Base-by-base conservation (phyloP, 37 sponge, comb jelly and placozoan species). In the Chondrosia reniformis region DNA sequence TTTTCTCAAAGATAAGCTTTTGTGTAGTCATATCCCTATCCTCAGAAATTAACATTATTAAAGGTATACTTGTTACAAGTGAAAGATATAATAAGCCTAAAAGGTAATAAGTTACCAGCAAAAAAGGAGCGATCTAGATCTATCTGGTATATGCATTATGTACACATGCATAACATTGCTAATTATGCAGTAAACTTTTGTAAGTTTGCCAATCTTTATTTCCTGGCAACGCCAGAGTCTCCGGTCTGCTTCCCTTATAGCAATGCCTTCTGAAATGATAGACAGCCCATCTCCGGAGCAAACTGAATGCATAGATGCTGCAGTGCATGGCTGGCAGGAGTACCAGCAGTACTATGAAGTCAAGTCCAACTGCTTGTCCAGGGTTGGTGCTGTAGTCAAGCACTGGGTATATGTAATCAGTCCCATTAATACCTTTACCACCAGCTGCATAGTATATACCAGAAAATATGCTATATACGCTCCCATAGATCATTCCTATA, bases 361-460 rank as follows among this genome's bases (percentile, higher is more conserved):
- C 57, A 0, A 77, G 0, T 2, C 74, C 80, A 3, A 55, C 66
- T 24, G 93, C 77, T 21, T 5, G 3, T 31, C 81, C 86, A 31
- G 86, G 84, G 17, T 62, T 45, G 36, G 38, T 75, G 15, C 66
- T 65, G 45, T 85, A 93, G 52, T 93, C 89, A 34, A 93, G 37
- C 0, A 75, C 62, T 13, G 75, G 31, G 55, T 93, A 93, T 27
- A 87, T 84, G 43, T 38, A 69, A 77, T 81, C 76, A 1, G 79
- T 89, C 0, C 91, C 91, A 78, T 54, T 49, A 4, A 81, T 67
- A 46, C 74, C 84, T 25, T 41, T 69, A 25, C 72, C 72, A 17
- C 43, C 43, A 69, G 2, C 38, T 9, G 22, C 72, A 71, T 46
- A 85, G 66, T 93, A 93, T 0, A 93, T 66, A 0, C 79, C 81